A percentile compares a stretch with the other conserved stretches of the same genome.
Conservation (phyloP, 2,888 invertebrate species). For the Rapana venosa region DNA sequence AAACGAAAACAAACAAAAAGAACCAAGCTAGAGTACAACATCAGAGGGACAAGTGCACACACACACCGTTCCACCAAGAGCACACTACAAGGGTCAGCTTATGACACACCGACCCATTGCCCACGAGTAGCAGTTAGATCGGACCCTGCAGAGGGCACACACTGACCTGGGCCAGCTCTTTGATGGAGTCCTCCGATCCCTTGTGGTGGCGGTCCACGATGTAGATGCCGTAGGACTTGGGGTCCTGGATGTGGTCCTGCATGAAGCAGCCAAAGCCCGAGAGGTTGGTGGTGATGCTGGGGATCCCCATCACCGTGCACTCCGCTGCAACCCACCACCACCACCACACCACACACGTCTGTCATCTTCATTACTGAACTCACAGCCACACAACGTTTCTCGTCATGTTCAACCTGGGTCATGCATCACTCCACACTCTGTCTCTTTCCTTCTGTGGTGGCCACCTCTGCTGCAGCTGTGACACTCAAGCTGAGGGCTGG, state of each 20-base stretch:
- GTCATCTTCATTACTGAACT: not conserved
- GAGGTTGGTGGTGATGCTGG: conserved; percentile 97
- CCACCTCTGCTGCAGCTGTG: no score
- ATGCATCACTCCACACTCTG: no score
- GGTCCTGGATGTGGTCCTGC: conserved; percentile 98
- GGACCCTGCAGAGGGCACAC: not conserved
- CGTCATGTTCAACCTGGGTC: no score
- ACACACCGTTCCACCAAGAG: no score
- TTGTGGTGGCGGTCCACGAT: conserved; percentile 96
- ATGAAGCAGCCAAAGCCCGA: conserved; percentile 99
- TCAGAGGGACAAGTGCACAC: not conserved
- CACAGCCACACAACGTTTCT: not conserved
- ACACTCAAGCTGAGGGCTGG: no score
- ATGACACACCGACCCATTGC: no score
- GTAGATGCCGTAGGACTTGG: conserved; percentile 98
- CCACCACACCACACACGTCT: not conserved
- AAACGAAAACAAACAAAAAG: no score
- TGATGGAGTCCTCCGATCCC: conserved; percentile 92
- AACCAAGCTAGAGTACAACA: no score
- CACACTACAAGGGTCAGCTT: no score
- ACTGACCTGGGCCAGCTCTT: conserved; percentile 84
- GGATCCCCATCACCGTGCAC: conserved; percentile 99
- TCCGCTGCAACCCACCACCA: conserved; percentile 84
- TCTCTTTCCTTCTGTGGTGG: no score
- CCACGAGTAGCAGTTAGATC: no score